Evolutionary conservation across 2,888 invertebrate species (phyloP).

Genomic region (Dicroscelio sp.): DNA sequence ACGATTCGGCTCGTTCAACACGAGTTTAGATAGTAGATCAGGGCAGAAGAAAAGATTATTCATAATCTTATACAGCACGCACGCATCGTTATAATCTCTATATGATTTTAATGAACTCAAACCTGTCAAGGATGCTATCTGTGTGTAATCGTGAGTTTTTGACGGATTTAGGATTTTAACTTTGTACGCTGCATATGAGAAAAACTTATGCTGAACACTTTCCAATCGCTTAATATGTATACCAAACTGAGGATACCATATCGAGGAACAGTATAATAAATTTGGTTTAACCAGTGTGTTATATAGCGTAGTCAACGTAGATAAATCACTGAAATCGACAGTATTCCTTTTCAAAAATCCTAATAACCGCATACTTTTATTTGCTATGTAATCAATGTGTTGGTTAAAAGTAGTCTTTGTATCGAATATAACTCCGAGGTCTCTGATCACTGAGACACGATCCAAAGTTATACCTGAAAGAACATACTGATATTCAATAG

Average conservation of each 20-base stretch:
- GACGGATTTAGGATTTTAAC: neutral
- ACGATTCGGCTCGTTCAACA: neutral
- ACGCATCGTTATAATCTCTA: conserved; percentile 16
- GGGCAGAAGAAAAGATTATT: neutral
- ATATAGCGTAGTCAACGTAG: neutral
- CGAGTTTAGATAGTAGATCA: neutral
- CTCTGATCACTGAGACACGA: neutral
- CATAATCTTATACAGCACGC: conserved; percentile 6
- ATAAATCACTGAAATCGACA: neutral
- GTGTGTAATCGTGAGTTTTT: neutral
- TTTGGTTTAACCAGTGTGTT: conserved; percentile 19
- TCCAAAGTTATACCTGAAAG: neutral
- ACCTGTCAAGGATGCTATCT: neutral
- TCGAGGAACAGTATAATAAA: conserved; percentile 7
- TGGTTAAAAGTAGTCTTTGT: neutral
- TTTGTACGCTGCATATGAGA: conserved; percentile 1
- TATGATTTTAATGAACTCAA: neutral
- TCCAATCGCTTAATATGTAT: neutral
- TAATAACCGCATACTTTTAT: conserved; percentile 10
- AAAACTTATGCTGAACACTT: conserved; percentile 40
- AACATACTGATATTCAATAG: neutral
- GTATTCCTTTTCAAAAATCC: neutral
- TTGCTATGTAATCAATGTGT: conserved; percentile 23
- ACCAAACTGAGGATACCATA: neutral
- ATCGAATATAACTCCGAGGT: conserved; percentile 9